Evolutionary conservation across 2,888 invertebrate species (phyloP).

Genomic region (Mesoligia furuncula): DNA sequence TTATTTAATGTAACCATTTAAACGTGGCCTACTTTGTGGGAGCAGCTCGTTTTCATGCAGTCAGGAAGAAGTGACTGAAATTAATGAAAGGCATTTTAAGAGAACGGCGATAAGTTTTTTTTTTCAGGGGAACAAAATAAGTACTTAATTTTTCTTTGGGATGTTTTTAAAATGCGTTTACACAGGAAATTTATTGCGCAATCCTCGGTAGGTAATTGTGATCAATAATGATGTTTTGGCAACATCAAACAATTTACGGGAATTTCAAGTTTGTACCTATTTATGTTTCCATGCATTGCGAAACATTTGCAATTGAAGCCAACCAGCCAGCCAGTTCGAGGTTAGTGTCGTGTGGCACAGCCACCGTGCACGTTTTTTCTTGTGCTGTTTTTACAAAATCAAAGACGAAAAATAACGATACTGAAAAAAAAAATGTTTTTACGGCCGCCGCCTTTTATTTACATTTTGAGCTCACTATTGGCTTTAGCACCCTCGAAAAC

Average conservation of each 20-base stretch:
- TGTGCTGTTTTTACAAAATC: not conserved
- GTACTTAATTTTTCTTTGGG: not conserved
- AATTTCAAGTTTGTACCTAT: not conserved
- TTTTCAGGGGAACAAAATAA: not conserved
- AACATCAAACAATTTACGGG: not conserved
- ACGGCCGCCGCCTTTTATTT: no score
- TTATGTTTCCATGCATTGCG: not conserved
- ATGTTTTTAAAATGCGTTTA: not conserved
- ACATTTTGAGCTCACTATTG: no score
- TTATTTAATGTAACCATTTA: conserved; percentile 53
- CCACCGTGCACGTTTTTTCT: no score
- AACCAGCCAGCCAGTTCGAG: no score
- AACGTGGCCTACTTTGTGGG: conserved; percentile 42
- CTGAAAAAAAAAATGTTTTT: no score
- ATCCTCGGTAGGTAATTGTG: not conserved
- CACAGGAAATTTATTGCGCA: not conserved
- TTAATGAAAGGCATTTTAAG: conserved; percentile 27
- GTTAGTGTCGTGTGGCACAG: no score
- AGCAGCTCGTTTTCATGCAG: conserved; percentile 44
- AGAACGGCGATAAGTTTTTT: not conserved
- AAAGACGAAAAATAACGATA: not conserved
- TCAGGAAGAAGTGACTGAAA: conserved; percentile 18
- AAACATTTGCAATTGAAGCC: not conserved
- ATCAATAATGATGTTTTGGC: not conserved
- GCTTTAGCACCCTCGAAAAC: no score